Evolutionary conservation across 64 coral and sea anemone species (phyloP).

Genomic region (Trachythela sp.): DNA sequence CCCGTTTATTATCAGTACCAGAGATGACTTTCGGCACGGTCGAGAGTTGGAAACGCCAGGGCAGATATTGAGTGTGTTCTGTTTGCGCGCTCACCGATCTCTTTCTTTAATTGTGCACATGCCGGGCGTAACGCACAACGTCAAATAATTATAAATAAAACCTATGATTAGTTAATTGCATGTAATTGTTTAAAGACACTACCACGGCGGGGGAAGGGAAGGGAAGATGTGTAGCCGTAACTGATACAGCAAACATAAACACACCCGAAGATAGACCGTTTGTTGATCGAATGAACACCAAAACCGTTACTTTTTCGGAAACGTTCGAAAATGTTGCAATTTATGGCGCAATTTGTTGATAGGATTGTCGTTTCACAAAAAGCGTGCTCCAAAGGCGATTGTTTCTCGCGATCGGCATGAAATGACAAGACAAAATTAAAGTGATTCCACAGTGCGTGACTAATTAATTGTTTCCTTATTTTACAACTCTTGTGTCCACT

Average conservation of each 20-base stretch:
- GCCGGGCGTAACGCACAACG: not conserved
- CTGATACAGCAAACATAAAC: not conserved
- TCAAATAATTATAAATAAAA: not conserved
- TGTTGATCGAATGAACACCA: not conserved
- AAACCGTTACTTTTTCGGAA: not conserved
- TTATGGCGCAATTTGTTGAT: not conserved
- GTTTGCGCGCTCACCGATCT: not conserved
- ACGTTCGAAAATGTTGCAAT: not conserved
- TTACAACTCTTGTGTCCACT: not conserved
- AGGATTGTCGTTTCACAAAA: not conserved
- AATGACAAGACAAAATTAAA: constrained; percentile 2
- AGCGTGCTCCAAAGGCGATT: not conserved
- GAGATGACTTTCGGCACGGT: not conserved
- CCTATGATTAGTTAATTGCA: constrained; percentile 15
- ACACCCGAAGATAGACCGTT: not conserved
- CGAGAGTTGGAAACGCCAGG: not conserved
- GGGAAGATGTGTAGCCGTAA: not conserved
- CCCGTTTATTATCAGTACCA: not conserved
- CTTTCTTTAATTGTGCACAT: not conserved
- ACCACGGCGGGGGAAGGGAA: not conserved
- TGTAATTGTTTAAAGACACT: not conserved
- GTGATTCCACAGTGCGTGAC: not conserved
- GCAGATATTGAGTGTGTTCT: not conserved
- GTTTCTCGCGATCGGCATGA: not conserved
- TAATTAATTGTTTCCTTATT: constrained; percentile 11